Evolutionary conservation across 1,140 invertebrate genomes (phyloP).

Genomic region (Saxidomus purpurata): DNA sequence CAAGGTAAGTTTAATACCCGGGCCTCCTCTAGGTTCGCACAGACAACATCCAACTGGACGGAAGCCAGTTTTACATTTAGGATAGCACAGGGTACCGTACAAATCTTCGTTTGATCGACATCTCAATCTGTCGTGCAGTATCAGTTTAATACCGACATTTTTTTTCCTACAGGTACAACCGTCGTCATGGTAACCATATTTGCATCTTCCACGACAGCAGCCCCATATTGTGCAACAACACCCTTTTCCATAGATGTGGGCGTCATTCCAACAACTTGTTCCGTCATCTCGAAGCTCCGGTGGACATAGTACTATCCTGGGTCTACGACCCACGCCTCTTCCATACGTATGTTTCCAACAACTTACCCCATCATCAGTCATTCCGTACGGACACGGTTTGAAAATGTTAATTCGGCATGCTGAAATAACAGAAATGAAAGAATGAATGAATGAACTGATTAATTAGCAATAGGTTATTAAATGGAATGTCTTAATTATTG

Average conservation of each 20-base stretch:
- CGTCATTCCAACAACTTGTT: background rate
- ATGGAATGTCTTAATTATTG: too few relatives aligned
- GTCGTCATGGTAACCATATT: too few relatives aligned
- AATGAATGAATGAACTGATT: too few relatives aligned
- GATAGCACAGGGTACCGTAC: background rate
- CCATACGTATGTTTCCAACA: too few relatives aligned
- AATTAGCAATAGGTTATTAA: too few relatives aligned
- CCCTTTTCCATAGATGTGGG: background rate
- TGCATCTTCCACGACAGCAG: background rate
- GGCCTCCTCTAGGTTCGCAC: background rate
- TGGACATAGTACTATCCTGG: background rate
- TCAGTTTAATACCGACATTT: too few relatives aligned
- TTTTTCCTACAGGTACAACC: too few relatives aligned
- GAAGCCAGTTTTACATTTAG: background rate
- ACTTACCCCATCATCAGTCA: background rate
- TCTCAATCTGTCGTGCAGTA: background rate
- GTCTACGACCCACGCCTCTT: background rate
- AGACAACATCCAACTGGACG: background rate
- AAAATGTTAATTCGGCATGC: too few relatives aligned
- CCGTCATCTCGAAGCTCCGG: too few relatives aligned
- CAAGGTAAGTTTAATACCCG: background rate
- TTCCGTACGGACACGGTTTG: background rate
- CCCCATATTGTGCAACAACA: background rate
- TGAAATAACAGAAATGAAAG: too few relatives aligned
- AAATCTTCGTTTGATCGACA: background rate